Percentiles rank a stretch among this genome's conserved stretches.
Conservation (phyloP, 1,140 invertebrate genomes). For the Catajapyx aquilonaris region DNA sequence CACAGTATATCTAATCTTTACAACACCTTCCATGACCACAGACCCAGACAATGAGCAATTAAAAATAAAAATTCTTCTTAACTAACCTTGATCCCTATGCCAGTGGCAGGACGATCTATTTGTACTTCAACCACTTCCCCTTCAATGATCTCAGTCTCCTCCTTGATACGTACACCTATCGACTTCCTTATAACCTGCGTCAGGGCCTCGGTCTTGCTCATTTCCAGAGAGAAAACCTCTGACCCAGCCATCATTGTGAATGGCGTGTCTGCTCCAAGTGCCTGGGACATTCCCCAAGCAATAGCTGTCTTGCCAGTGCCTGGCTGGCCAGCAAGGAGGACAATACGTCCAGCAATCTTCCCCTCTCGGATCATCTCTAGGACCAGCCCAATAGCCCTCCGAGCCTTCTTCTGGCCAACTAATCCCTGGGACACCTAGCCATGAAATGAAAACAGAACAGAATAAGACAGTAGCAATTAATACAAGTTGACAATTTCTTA, state of each 20-base stretch:
- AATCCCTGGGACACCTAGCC: constrained; percentile 91
- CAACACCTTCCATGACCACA: no score
- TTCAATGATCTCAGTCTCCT: constrained; percentile 96
- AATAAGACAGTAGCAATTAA: no score
- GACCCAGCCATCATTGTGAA: constrained; percentile 96
- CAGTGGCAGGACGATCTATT: constrained; percentile 80
- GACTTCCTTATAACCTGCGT: constrained; percentile 94
- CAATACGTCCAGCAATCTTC: constrained; percentile 88
- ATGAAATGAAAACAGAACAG: no score
- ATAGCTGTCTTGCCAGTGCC: constrained; percentile 96
- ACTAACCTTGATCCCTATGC: constrained; percentile 71
- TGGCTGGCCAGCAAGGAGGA: constrained; percentile 87
- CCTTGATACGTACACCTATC: constrained; percentile 93
- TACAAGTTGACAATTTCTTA: no score
- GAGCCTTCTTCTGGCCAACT: constrained; percentile 86
- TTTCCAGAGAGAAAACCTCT: constrained; percentile 96
- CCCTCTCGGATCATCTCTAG: constrained; percentile 97
- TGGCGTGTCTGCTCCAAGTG: constrained; percentile 83
- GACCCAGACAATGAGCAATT: no score
- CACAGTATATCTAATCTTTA: no score
- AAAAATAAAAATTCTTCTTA: no score
- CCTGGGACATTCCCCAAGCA: constrained; percentile 87
- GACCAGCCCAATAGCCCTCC: constrained; percentile 82
- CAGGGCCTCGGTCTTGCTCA: constrained; percentile 96
- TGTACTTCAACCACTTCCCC: constrained; percentile 97